Evolutionary conservation across 2,888 invertebrate genomes (phyloP), one percentile per base, ranked within the genome.

Genomic region (Thelaira solivaga): DNA sequence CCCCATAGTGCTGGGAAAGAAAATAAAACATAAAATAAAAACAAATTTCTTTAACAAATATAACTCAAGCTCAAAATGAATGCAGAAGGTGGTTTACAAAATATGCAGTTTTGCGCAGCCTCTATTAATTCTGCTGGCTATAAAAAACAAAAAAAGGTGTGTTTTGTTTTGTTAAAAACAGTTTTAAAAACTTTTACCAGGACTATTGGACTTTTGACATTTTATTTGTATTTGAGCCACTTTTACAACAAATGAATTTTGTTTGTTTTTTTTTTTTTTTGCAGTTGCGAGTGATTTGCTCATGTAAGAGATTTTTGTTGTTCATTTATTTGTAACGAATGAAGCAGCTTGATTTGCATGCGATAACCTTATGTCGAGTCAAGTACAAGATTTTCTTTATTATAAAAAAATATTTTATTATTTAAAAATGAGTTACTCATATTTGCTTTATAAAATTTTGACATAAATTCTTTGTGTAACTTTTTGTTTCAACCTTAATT

Each of bases 341-440:
- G 1, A 13, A 41, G 4, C 39, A 53, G 34, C 51, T 43, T 29
- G 59, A 59, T 71, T 65, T 65, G 16, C 69, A 76, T 65, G 16
- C 47, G 57, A 61, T 55, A 71, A 71, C 71, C 65, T 65, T 71
- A 61, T 26, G 64, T 53, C 59, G 49, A 65, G 64, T 53, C 59
- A 53, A 65, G 59, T 57, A 36, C 57, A 64, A 59, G 16, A n/a
- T 55, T n/a, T 67, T 55, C 5, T n/a, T n/a, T n/a, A n/a, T n/a
- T n/a, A n/a, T n/a, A n/a, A n/a, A n/a, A n/a, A n/a, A n/a, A n/a
- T n/a, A n/a, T n/a, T n/a, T n/a, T n/a, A n/a, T n/a, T n/a, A n/a
- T n/a, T n/a, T n/a, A n/a, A n/a, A n/a, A n/a, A n/a, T n/a, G n/a
- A n/a, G n/a, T n/a, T n/a, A n/a, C n/a, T n/a, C n/a, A n/a, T n/a